phyloP scores from a whole-genome alignment of 2,888 invertebrate genomes.

The Caenorhabditis sulstoni region DNA sequence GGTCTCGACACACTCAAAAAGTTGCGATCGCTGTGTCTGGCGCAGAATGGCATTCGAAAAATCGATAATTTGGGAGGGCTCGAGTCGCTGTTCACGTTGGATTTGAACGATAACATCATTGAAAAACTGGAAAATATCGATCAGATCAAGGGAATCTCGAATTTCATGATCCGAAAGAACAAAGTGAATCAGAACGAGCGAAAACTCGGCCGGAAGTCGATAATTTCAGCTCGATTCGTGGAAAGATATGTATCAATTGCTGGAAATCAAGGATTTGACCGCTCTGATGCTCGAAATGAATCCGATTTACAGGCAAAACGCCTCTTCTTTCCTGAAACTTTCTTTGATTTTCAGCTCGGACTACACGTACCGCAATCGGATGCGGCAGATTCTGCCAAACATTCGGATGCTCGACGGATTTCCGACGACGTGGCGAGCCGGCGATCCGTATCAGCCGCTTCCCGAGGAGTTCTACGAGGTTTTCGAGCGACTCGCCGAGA shows the following conservation, averaged over 20 bases:
- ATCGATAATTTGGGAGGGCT: conserved; percentile 83
- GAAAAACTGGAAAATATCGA: conserved; percentile 65
- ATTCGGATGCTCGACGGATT: conserved; percentile 62
- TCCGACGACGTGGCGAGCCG: conserved; percentile 54
- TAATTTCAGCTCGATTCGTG: conserved; percentile 55
- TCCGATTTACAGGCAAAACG: conserved; percentile 57
- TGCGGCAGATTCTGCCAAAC: conserved; percentile 55
- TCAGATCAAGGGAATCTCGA: conserved; percentile 66
- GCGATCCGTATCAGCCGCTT: conserved; percentile 62
- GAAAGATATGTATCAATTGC: conserved; percentile 53
- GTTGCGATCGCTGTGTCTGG: conserved; percentile 91
- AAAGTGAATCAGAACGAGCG: conserved; percentile 40
- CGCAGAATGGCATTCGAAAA: conserved; percentile 90
- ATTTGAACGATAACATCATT: conserved; percentile 58
- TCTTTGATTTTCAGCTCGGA: conserved; percentile 36
- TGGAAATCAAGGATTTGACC: conserved; percentile 24
- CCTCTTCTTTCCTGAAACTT: neutral
- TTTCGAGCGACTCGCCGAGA: conserved; percentile 18
- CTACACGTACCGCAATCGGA: conserved; percentile 60
- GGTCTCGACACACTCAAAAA: conserved; percentile 87
- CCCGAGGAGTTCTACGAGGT: conserved; percentile 42
- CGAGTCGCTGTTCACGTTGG: conserved; percentile 25
- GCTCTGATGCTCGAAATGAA: conserved; percentile 60
- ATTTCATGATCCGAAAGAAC: conserved; percentile 73
- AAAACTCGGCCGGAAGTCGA: neutral